Evolutionary conservation across 2,797 vertebrate genomes (phyloP), one percentile per base, ranked within the genome.

Genomic region (Mustela erminea): DNA sequence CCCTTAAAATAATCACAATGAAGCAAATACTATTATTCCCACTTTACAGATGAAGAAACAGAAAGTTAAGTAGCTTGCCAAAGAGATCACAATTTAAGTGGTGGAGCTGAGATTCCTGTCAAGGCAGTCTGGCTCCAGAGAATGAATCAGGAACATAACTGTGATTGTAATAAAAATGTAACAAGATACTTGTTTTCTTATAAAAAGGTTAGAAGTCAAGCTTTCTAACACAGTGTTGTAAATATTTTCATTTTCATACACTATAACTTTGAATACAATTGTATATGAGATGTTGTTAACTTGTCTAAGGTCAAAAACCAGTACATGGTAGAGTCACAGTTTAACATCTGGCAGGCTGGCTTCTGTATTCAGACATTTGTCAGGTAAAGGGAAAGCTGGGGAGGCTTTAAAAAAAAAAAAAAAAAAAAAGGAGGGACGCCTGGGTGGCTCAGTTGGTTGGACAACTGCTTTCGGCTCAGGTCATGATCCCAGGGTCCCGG

Each of bases 151-250:
- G 90, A 90, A 93, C 54, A 52, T 77, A 23, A 72, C 46, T 46
- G 29, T 66, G 32, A 6, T 72, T 88, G 1, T 80, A 74, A 90
- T 70, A 38, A 94, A 91, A 84, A 54, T 35, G 49, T 64, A 62
- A 68, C 62, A 68, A 82, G 9, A 17, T 82, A 60, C 8, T 95
- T 93, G 43, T 91, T 90, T 93, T 91, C 43, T 89, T 75, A 74
- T 74, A 62, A 82, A 87, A 91, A 83, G 52, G 41, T 75, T 54
- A 97, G 70, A 32, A 95, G 27, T 46, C 70, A 84, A 84, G 92
- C 38, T 95, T 85, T 17, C 32, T 93, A 80, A 80, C 15, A 56
- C 38, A 92, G 38, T 80, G 54, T 46, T 78, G 25, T 46, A 68
- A 74, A 56, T 93, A 38, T 78, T 94, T 97, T 92, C 10, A 62